phyloP scores from a whole-genome alignment of 2,113 vertebrate species.

The Zosterops borbonicus region DNA sequence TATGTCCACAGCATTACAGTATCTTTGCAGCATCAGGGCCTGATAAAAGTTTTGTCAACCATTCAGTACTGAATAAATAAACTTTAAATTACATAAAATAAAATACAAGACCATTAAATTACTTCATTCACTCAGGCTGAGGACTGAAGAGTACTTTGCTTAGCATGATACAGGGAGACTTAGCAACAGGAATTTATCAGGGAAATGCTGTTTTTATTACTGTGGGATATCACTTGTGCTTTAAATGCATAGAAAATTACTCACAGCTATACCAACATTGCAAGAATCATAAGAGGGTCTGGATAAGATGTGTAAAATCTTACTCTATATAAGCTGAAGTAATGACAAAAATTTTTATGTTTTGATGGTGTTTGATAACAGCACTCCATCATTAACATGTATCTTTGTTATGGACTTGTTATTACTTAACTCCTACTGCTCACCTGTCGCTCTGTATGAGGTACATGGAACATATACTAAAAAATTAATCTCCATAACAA shows the following conservation, averaged over 20 bases:
- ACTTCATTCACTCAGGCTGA: neutral
- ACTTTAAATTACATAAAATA: neutral
- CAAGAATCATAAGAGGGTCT: neutral
- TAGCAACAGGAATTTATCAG: neutral
- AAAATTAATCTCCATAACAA: neutral
- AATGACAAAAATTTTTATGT: neutral
- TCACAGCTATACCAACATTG: neutral
- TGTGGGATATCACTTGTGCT: neutral
- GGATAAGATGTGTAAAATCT: neutral
- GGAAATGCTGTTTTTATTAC: neutral
- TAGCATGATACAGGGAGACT: neutral
- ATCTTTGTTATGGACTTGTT: neutral
- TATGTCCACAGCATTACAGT: neutral
- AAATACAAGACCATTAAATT: neutral
- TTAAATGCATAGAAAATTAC: neutral
- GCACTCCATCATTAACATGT: neutral
- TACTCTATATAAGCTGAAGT: neutral
- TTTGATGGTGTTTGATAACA: neutral
- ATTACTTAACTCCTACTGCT: slow-evolving; percentile 2
- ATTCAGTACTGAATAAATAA: neutral
- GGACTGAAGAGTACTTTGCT: neutral
- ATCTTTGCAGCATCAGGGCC: neutral
- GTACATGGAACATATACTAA: neutral
- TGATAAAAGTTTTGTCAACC: neutral
- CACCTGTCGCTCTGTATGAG: neutral